These are phyloP conservation scores for Amblyraja radiata DNA, from an alignment of 2,797 vertebrate genomes.

Conservation along the genomic window DNA sequence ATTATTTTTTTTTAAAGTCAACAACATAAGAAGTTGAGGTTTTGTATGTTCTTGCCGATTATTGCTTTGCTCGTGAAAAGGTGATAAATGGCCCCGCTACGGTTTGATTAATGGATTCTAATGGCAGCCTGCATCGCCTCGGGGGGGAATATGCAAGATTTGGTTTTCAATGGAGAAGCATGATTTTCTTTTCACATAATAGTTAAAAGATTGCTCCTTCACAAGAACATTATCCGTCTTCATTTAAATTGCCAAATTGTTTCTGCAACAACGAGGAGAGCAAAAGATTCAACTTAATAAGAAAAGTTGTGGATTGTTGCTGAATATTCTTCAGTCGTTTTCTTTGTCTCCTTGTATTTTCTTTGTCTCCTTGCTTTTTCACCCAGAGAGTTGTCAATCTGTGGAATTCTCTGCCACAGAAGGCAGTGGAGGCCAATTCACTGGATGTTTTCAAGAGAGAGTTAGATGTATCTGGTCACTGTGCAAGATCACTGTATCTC, in stretches of 20 bases:
- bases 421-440: too few relatives aligned
- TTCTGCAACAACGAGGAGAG: neutral
- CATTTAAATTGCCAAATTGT: slow-evolving; percentile 24
- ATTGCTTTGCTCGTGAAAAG: neutral
- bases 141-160: slow-evolving; percentile 1
- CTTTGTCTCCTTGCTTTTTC: neutral
- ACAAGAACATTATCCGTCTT: slow-evolving; percentile 29
- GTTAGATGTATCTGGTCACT: too few relatives aligned
- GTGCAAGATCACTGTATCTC: too few relatives aligned
- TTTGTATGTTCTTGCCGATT: neutral
- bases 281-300: neutral
- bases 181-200: slow-evolving; percentile 1
- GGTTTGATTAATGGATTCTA: slow-evolving; percentile 4
- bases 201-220: neutral
- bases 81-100: slow-evolving; percentile 22
- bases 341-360: neutral
- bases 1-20: slow-evolving; percentile 13
- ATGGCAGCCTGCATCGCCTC: slow-evolving; percentile 5
- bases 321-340: neutral
- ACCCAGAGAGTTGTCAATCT: too few relatives aligned
- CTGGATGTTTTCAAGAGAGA: too few relatives aligned
- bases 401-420: too few relatives aligned
- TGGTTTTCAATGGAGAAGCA: slow-evolving; percentile 28
- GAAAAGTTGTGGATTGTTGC: neutral
- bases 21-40: slow-evolving; percentile 18